Evolutionary conservation across 2,113 vertebrate genomes (phyloP).

Genomic region (Embiotoca jacksoni): DNA sequence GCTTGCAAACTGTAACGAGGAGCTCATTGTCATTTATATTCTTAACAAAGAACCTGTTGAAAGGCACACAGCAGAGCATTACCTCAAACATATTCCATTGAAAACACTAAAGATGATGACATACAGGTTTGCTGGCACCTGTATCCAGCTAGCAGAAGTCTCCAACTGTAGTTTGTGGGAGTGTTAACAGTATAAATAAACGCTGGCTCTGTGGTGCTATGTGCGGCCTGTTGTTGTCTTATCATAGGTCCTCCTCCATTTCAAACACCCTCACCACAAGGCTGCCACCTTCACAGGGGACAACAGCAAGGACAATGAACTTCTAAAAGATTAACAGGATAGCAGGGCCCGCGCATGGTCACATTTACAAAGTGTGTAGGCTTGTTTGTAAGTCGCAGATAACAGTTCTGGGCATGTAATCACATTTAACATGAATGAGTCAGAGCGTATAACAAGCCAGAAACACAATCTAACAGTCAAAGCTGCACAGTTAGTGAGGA

Average conservation of each 20-base stretch:
- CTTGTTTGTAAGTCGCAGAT: constrained; percentile 25
- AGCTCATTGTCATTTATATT: neutral
- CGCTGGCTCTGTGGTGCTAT: constrained; percentile 42
- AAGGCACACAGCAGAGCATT: neutral
- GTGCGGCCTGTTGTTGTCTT: constrained; percentile 66
- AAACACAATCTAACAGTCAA: constrained; percentile 27
- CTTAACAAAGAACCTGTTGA: neutral
- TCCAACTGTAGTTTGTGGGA: constrained; percentile 75
- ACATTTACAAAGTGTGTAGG: constrained; percentile 20
- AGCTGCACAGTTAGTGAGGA: constrained; percentile 16
- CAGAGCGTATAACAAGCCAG: constrained; percentile 19
- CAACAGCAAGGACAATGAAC: constrained; percentile 20
- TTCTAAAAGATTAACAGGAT: constrained; percentile 22
- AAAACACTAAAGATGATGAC: constrained; percentile 22
- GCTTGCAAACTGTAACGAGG: neutral
- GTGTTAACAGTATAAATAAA: constrained; percentile 79
- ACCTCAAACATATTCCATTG: constrained; percentile 12
- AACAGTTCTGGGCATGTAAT: neutral
- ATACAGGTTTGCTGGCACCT: constrained; percentile 54
- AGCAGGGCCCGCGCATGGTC: constrained; percentile 16
- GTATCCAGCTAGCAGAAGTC: constrained; percentile 29
- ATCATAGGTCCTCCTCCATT: constrained; percentile 61
- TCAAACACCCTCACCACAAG: constrained; percentile 25
- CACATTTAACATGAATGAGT: constrained; percentile 42
- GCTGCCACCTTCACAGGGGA: constrained; percentile 32